Evolutionary conservation across 2,888 invertebrate genomes (phyloP).

Genomic region (Drosophila picticornis): DNA sequence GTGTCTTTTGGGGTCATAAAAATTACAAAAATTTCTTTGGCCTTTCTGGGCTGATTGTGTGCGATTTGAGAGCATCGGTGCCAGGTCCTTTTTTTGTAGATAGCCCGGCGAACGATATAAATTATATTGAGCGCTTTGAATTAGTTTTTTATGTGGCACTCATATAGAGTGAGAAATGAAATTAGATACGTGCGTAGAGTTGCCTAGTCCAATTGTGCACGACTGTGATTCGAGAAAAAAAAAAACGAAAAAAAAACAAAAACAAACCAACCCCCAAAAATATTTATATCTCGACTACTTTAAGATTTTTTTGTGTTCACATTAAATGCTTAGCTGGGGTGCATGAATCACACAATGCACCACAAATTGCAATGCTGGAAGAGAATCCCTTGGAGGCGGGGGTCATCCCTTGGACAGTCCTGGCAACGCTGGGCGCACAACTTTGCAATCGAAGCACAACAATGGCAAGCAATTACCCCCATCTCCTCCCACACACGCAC

Average conservation of each 20-base stretch:
- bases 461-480: slow-evolving; percentile 76
- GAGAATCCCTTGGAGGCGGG: not conserved
- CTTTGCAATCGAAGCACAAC: slow-evolving; percentile 70
- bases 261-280: not conserved
- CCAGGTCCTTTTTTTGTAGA: slow-evolving; percentile 42
- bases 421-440: slow-evolving; percentile 34
- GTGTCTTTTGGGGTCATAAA: slow-evolving; percentile 82
- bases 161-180: slow-evolving; percentile 74
- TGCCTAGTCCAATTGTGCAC: slow-evolving; percentile 62
- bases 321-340: slow-evolving; percentile 50
- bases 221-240: slow-evolving; percentile 51
- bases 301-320: slow-evolving; percentile 6
- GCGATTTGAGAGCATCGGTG: slow-evolving; percentile 54
- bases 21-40: slow-evolving; percentile 74
- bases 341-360: slow-evolving; percentile 55
- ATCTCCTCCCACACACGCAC: slow-evolving; percentile 1
- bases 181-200: slow-evolving; percentile 72
- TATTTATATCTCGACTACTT: slow-evolving; percentile 28
- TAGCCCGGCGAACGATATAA: slow-evolving; percentile 66
- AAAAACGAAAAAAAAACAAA: not conserved
- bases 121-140: slow-evolving; percentile 79
- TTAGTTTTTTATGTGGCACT: slow-evolving; percentile 77
- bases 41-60: slow-evolving; percentile 73
- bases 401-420: slow-evolving; percentile 36
- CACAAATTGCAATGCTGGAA: slow-evolving; percentile 61